These are phyloP conservation scores for Hyperoplus immaculatus DNA, from an alignment of 2,797 vertebrate genomes.

Conservation along the genomic window DNA sequence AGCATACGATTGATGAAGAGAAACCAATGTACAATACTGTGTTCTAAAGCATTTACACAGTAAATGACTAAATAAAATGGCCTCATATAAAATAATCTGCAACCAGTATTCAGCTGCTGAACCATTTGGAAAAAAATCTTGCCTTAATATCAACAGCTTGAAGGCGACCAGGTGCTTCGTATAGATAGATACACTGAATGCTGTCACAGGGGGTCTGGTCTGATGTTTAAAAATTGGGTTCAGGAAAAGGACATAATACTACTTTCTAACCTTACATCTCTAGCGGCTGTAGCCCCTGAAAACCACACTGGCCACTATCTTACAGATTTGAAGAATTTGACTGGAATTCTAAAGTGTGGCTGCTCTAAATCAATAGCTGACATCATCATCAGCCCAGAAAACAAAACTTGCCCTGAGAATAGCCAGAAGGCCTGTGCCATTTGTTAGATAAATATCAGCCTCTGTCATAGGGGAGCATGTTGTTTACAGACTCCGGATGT, in stretches of 20 bases:
- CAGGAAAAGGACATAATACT: not conserved
- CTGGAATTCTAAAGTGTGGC: slow-evolving; percentile 26
- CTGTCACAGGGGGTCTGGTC: slow-evolving; percentile 21
- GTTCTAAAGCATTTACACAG: slow-evolving; percentile 24
- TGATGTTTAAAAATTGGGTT: slow-evolving; percentile 27
- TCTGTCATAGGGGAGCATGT: slow-evolving; percentile 49
- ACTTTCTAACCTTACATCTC: slow-evolving; percentile 30
- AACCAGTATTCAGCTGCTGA: slow-evolving; percentile 13
- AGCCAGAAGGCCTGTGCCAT: slow-evolving; percentile 51
- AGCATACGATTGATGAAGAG: slow-evolving; percentile 10
- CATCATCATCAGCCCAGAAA: slow-evolving; percentile 56
- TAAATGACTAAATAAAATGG: slow-evolving; percentile 14
- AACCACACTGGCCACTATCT: not conserved
- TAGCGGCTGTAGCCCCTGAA: not conserved
- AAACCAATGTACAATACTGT: slow-evolving; percentile 7
- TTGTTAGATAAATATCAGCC: slow-evolving; percentile 73
- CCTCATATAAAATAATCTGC: slow-evolving; percentile 2
- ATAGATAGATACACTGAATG: slow-evolving; percentile 43
- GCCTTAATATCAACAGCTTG: slow-evolving; percentile 30
- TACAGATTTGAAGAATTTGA: slow-evolving; percentile 19
- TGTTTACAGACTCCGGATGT: slow-evolving; percentile 64
- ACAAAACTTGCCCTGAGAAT: slow-evolving; percentile 48
- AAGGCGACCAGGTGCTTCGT: slow-evolving; percentile 49
- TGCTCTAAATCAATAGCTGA: slow-evolving; percentile 47
- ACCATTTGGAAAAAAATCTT: slow-evolving; percentile 8